A percentile compares a stretch with the other conserved stretches of the same genome.
Conservation (phyloP, 2,888 invertebrate species). For the Druceiella hillmani region DNA sequence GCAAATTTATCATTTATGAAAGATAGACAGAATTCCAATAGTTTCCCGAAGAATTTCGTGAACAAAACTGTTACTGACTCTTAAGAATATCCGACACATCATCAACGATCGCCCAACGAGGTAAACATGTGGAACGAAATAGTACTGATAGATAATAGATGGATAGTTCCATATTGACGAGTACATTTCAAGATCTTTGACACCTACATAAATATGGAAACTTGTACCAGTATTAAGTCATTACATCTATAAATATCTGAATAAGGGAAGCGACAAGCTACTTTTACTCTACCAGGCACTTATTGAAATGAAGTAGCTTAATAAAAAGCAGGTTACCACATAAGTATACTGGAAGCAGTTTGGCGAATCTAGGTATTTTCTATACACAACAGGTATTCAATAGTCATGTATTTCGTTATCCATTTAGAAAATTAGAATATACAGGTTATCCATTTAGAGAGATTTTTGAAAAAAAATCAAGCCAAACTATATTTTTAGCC, state of each 20-base stretch:
- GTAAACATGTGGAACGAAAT: constrained; percentile 8
- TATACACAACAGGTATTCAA: too few relatives aligned
- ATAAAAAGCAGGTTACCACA: too few relatives aligned
- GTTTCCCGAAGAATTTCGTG: constrained; percentile 24
- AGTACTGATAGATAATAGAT: constrained; percentile 19
- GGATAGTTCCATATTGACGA: constrained; percentile 24
- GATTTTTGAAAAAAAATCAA: constrained; percentile 15
- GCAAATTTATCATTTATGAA: too few relatives aligned
- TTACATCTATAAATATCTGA: constrained; percentile 30
- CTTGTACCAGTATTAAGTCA: constrained; percentile 32
- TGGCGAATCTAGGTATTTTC: too few relatives aligned
- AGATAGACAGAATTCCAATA: constrained; percentile 28
- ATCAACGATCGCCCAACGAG: constrained; percentile 9
- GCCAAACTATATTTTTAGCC: constrained; percentile 21
- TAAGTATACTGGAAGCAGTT: too few relatives aligned
- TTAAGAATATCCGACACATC: constrained; percentile 26
- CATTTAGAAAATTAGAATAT: constrained; percentile 18
- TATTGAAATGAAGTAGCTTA: too few relatives aligned
- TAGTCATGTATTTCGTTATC: too few relatives aligned
- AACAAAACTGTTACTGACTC: constrained; percentile 26
- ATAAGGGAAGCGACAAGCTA: constrained; percentile 25
- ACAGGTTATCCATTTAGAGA: constrained; percentile 17
- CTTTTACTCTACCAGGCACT: too few relatives aligned
- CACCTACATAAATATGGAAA: constrained; percentile 29
- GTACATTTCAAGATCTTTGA: constrained; percentile 20